Percentiles rank a stretch among this genome's conserved stretches.
These are phyloP conservation scores for Sminthurides bifidus DNA, from an alignment of 1,140 invertebrate species.

Conservation along the genomic window DNA sequence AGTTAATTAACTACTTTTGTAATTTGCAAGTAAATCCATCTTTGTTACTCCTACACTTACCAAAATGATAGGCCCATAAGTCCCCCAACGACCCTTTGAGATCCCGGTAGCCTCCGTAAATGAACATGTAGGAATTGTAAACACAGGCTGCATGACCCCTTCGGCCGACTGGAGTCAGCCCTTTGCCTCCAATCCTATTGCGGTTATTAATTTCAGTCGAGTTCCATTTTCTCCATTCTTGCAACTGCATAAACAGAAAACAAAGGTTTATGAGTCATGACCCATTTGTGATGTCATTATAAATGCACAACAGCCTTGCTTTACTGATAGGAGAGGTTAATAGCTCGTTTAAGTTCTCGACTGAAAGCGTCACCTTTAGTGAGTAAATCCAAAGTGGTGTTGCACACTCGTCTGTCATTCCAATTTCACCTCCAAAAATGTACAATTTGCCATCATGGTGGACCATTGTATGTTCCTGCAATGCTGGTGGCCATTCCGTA, in stretches of 20 bases:
- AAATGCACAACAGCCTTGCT: neutral
- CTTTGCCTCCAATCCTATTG: slow-evolving; percentile 39
- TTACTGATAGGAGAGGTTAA: neutral
- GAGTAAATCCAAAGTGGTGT: slow-evolving; percentile 80
- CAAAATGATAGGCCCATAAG: slow-evolving; percentile 78
- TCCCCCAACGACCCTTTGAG: slow-evolving; percentile 66
- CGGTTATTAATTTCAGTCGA: slow-evolving; percentile 39
- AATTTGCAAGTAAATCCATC: neutral
- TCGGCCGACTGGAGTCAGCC: slow-evolving; percentile 57
- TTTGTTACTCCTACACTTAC: slow-evolving; percentile 42
- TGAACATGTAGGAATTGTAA: slow-evolving; percentile 62
- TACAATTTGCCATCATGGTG: slow-evolving; percentile 62
- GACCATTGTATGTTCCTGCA: slow-evolving; percentile 62
- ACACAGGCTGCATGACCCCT: slow-evolving; percentile 71
- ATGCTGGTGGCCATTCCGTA: slow-evolving; percentile 10
- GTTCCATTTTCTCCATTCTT: slow-evolving; percentile 14
- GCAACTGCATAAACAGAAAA: neutral
- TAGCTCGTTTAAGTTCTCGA: neutral
- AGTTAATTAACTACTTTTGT: neutral
- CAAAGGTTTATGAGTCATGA: neutral
- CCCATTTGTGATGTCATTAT: neutral
- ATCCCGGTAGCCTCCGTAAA: slow-evolving; percentile 83
- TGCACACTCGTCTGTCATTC: slow-evolving; percentile 62
- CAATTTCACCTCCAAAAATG: slow-evolving; percentile 78
- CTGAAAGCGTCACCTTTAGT: slow-evolving; percentile 47